Conservation (phyloP, 2,797 vertebrate species). For the Arctocebus calabarensis region DNA sequence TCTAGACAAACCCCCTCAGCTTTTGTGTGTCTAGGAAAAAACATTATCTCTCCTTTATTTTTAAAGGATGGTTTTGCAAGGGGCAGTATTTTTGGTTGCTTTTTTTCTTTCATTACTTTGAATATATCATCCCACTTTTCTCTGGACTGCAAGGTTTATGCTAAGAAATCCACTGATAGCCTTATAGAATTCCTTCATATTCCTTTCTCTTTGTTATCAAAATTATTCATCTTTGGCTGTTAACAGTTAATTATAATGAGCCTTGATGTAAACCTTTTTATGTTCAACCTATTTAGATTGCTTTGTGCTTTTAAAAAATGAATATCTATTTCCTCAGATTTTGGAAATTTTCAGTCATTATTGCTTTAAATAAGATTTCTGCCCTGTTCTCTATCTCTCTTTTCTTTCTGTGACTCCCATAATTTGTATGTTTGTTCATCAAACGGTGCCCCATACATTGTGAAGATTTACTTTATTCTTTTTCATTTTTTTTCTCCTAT, state of each 20-base stretch:
- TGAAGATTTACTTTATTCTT: neutral
- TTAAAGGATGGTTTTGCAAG: neutral
- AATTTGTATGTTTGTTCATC: neutral
- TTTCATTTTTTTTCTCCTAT: neutral
- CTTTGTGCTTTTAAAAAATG: neutral
- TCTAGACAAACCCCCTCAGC: neutral
- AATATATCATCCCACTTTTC: neutral
- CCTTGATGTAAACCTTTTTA: neutral
- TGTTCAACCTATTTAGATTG: neutral
- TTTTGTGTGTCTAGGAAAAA: neutral
- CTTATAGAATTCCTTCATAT: neutral
- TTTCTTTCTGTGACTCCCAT: neutral
- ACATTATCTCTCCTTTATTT: neutral
- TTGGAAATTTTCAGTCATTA: neutral
- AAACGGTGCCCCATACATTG: neutral
- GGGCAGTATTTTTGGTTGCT: neutral
- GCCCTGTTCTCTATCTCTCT: neutral
- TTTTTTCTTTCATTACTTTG: neutral
- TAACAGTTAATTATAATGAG: neutral
- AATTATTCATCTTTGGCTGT: neutral
- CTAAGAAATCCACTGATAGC: neutral
- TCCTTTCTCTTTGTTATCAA: neutral
- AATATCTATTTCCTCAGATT: neutral
- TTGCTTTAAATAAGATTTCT: conserved; percentile 17
- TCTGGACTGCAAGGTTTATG: neutral